Conservation (phyloP, 2,888 invertebrate genomes). For the Empis livida region DNA sequence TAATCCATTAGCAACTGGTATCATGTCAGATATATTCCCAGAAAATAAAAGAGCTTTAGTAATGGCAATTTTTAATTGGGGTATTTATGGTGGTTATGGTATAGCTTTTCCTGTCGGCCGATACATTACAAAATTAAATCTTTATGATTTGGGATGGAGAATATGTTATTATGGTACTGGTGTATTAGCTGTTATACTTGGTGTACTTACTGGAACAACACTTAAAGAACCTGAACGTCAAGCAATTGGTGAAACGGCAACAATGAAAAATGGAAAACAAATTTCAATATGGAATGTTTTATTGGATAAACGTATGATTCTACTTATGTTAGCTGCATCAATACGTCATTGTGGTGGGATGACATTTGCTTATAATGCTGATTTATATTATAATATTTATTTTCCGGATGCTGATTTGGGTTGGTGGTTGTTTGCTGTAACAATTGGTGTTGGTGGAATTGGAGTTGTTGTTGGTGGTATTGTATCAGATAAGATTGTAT, state of each 20-base stretch:
- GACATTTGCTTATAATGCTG: slow-evolving; percentile 85
- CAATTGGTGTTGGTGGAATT: slow-evolving; percentile 62
- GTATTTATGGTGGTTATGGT: slow-evolving; percentile 88
- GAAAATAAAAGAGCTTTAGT: slow-evolving; percentile 74
- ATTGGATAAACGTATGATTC: slow-evolving; percentile 60
- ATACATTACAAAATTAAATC: slow-evolving; percentile 61
- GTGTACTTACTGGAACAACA: slow-evolving; percentile 57
- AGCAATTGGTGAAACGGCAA: slow-evolving; percentile 53
- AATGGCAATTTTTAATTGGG: slow-evolving; percentile 91
- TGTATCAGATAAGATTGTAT: slow-evolving; percentile 75
- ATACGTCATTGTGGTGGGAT: slow-evolving; percentile 82
- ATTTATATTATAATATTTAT: slow-evolving; percentile 75
- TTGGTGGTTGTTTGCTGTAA: slow-evolving; percentile 82
- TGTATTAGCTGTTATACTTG: slow-evolving; percentile 57
- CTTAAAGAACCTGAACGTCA: slow-evolving; percentile 63
- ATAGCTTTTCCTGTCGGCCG: slow-evolving; percentile 85
- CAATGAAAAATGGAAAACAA: slow-evolving; percentile 39
- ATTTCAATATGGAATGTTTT: slow-evolving; percentile 63
- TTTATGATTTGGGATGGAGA: slow-evolving; percentile 72
- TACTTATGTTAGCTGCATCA: slow-evolving; percentile 75
- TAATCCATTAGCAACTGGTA: slow-evolving; percentile 75
- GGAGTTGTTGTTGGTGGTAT: slow-evolving; percentile 60
- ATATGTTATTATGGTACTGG: slow-evolving; percentile 72
- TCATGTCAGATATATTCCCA: slow-evolving; percentile 67
- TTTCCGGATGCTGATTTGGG: slow-evolving; percentile 82